Evolutionary conservation across 2,888 invertebrate genomes (phyloP).

Genomic region (Falcaria lacertinaria): DNA sequence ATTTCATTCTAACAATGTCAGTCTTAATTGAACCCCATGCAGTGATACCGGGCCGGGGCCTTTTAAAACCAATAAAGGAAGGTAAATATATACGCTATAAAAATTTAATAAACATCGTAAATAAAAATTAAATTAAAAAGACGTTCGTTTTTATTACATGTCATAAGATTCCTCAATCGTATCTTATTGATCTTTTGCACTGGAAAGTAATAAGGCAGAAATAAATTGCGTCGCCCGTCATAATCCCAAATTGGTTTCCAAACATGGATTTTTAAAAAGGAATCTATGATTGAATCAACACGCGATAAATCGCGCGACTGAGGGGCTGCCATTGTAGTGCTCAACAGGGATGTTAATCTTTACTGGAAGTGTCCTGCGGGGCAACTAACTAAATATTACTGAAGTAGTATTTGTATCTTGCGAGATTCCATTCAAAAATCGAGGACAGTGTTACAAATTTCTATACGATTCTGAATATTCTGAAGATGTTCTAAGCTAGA

Average conservation of each 20-base stretch:
- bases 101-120: background rate
- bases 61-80: no score
- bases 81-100: background rate
- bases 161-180: background rate
- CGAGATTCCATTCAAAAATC: no score
- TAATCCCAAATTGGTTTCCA: slow-evolving; percentile 61
- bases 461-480: no score
- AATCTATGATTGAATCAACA: slow-evolving; percentile 74
- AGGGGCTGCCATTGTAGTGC: slow-evolving; percentile 41
- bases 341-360: slow-evolving; percentile 14
- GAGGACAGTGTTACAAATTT: no score
- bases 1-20: no score
- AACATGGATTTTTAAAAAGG: slow-evolving; percentile 62
- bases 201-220: slow-evolving; percentile 23
- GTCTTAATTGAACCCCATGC: no score
- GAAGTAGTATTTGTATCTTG: no score
- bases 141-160: background rate
- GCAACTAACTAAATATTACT: no score
- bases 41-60: no score
- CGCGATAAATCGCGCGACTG: slow-evolving; percentile 51
- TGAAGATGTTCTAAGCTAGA: no score
- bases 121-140: background rate
- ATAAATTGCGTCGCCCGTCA: slow-evolving; percentile 41
- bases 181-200: slow-evolving; percentile 4
- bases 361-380: slow-evolving; percentile 2